Conservation (phyloP, 2,797 vertebrate species). For the Melanotaenia pygmaea region DNA sequence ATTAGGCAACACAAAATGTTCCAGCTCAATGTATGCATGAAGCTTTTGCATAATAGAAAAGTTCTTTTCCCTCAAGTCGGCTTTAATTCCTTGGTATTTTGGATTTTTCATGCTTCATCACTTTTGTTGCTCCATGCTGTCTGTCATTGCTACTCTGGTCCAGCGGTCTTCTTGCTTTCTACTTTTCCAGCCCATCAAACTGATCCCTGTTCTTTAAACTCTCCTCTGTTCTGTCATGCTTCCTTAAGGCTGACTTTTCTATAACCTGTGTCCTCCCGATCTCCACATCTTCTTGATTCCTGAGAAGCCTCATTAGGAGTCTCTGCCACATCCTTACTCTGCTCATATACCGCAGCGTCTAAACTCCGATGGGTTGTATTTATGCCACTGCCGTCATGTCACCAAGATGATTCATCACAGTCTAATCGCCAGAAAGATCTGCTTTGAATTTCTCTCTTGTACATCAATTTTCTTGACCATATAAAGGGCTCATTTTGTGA, state of each 20-base stretch:
- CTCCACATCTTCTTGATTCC: background rate
- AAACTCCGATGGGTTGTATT: background rate
- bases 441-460: background rate
- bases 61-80: background rate
- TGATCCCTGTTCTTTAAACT: background rate
- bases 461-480: too few relatives aligned
- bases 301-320: background rate
- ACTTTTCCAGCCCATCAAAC: background rate
- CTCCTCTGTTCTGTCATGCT: background rate
- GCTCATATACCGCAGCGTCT: background rate
- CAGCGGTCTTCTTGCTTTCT: background rate
- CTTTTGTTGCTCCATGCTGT: background rate
- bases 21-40: background rate
- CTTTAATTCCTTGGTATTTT: background rate
- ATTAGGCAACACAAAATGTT: background rate
- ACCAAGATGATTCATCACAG: background rate
- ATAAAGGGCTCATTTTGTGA: background rate
- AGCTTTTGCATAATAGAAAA: background rate
- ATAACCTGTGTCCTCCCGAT: background rate
- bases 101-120: background rate
- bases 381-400: background rate
- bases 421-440: background rate
- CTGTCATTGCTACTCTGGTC: background rate
- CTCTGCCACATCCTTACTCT: background rate
- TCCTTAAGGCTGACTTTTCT: background rate